Conservation (phyloP, 2,888 invertebrate genomes). For the Nemoura dubitans region DNA sequence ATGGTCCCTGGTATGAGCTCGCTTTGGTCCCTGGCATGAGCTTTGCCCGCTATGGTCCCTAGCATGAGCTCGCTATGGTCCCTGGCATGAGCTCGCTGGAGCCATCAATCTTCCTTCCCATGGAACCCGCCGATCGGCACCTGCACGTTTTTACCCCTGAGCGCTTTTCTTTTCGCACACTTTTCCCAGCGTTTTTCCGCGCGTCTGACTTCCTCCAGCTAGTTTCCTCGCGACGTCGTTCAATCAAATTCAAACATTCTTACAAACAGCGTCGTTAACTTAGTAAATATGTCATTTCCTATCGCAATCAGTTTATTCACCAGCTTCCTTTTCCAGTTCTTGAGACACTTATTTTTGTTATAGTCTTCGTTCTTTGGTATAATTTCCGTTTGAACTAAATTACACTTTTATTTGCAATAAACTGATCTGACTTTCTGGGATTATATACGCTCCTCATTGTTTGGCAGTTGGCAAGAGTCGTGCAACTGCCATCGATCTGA, state of each 20-base stretch:
- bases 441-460: not conserved
- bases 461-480: not conserved
- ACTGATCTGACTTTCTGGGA: not conserved
- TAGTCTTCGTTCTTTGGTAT: constrained; percentile 19
- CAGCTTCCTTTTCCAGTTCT: not conserved
- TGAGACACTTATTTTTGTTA: not conserved
- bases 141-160: not conserved
- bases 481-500: not conserved
- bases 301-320: constrained; percentile 33
- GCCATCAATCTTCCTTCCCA: constrained; percentile 10
- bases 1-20: no score
- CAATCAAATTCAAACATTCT: constrained; percentile 28
- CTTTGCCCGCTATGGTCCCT: no score
- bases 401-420: not conserved
- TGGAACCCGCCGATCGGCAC: not conserved
- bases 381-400: constrained; percentile 19
- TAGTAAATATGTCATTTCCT: constrained; percentile 37
- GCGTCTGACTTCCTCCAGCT: not conserved
- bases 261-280: constrained; percentile 34
- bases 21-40: no score
- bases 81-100: no score
- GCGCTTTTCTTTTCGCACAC: not conserved
- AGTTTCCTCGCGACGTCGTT: constrained; percentile 14
- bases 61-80: no score
- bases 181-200: not conserved